Evolutionary conservation across 2,888 invertebrate genomes (phyloP), one percentile per base, ranked within the genome.

Genomic region (Smittia sp.): DNA sequence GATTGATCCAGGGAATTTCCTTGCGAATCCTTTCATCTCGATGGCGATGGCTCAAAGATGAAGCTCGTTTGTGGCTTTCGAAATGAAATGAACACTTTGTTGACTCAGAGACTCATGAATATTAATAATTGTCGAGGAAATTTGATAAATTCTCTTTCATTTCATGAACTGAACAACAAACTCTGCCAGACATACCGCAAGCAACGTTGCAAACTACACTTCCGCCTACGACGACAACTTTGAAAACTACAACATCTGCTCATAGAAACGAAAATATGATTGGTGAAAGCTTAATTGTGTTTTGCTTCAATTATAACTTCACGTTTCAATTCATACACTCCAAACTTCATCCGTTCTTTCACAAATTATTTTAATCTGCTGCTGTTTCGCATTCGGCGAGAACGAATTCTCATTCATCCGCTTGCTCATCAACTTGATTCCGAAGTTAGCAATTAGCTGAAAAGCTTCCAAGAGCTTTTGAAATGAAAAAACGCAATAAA

Each of bases 141-240:
- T 68, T 68, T 52, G 32, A 32, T 32, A 32, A 32, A 39, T 22
- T 68, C 46, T 52, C 22, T 20, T 41, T 41, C 22, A 20, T 68
- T 32, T 32, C 32, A 32, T 32, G 32, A 32, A 32, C 32, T 32
- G 32, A 9, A 32, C 32, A 32, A 32, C 32, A 32, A 32, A 54
- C 38, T 27, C 9, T 20, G 22, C 15, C 76, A 82, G 82, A 82
- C 76, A 82, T 82, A 76, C 82, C 82, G 41, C 82, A 82, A 77
- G 81, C 82, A 74, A 82, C 82, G 76, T 80, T 80, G 69, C 79
- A 81, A 75, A 82, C 82, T 75, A 82, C 82, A 62, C 78, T 82
- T 77, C 79, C 81, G 24, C 82, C 82, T 41, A 82, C 82, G 73
- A 72, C 72, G 22, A 72, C 72, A 39, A 39, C 15, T 20, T 9